These are phyloP conservation scores for Drosophila buzzatii DNA, from an alignment of 2,888 invertebrate genomes.

Conservation along the genomic window DNA sequence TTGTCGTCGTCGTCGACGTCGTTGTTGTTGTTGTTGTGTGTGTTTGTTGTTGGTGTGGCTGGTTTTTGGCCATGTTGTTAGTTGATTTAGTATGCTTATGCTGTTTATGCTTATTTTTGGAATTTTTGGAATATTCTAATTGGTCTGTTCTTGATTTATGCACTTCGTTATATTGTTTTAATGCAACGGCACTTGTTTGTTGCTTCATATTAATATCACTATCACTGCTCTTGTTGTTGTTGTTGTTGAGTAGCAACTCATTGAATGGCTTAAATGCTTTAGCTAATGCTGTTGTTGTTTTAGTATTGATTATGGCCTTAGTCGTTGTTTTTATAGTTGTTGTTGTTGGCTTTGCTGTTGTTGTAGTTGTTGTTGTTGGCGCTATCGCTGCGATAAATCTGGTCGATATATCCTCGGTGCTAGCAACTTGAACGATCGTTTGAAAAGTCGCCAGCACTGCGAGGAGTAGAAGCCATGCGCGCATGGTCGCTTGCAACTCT, in stretches of 20 bases:
- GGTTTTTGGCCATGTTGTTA: constrained; percentile 68
- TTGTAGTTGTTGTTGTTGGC: constrained; percentile 58
- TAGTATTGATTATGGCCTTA: constrained; percentile 47
- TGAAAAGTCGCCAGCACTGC: constrained; percentile 86
- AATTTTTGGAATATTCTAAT: constrained; percentile 81
- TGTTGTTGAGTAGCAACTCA: constrained; percentile 59
- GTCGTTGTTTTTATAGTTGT: constrained; percentile 5
- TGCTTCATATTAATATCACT: constrained; percentile 60
- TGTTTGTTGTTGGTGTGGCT: constrained; percentile 48
- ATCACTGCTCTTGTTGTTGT: constrained; percentile 61
- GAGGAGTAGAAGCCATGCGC: constrained; percentile 86
- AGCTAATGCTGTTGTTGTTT: constrained; percentile 57
- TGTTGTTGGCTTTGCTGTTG: constrained; percentile 4
- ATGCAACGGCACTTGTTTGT: constrained; percentile 64
- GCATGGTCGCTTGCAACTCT: constrained; percentile 86
- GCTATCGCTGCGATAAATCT: constrained; percentile 82
- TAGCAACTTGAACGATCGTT: constrained; percentile 85
- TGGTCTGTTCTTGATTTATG: constrained; percentile 78
- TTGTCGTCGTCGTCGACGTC: constrained; percentile 32
- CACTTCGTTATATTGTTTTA: constrained; percentile 75
- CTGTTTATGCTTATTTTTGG: constrained; percentile 57
- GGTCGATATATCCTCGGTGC: constrained; percentile 85
- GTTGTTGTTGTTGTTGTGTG: constrained; percentile 47
- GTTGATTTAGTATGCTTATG: constrained; percentile 55
- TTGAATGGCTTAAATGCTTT: constrained; percentile 67